Evolutionary conservation across 1,140 invertebrate genomes (phyloP), one percentile per base, ranked within the genome.

Genomic region (Drosophila nikananu): DNA sequence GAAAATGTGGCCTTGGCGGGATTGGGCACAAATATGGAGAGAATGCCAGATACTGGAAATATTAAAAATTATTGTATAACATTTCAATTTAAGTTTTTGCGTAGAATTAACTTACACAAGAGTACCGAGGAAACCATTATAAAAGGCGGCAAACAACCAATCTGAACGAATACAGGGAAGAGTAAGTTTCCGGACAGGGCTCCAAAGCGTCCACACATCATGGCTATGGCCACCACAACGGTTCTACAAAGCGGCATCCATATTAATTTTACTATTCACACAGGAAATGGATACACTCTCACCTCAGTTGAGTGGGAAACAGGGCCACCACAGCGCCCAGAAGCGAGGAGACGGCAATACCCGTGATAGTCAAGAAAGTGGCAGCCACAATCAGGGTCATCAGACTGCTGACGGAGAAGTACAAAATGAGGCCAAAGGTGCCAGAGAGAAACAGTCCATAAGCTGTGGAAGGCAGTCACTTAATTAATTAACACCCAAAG

Each of bases 371-470:
- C 27, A 93, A 41, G 71, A 91, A 93, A 6, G 72, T 72, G 8
- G 92, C 75, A 8, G 92, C 79, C 23, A 93, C 57, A 23, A 91
- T 74, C 0, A 93, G 64, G 4, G 92, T 93, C 37, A 77, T 60
- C 83, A 82, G 8, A 89, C 93, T 81, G 90, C 77, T 80, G 67
- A 94, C 92, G 63, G 95, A 78, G 83, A 93, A 91, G 78, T 95
- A 94, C 9, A 94, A 73, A 46, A 91, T 32, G 0, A 92, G 27
- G 4, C 93, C 94, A 48, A 93, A 93, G 7, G 48, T 32, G 1
- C 86, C 86, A 32, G 92, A 92, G 8, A 93, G 44, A 44, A 94
- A 54, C 7, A 94, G 81, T 35, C 93, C 94, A 41, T 93, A 80
- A 7, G 93, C 93, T 67, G 21, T 0, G 15, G 8, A 37, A 17